A percentile compares a stretch with the other conserved stretches of the same genome.
Conservation (phyloP, 1,140 invertebrate genomes). For the Papilio polyxenes region DNA sequence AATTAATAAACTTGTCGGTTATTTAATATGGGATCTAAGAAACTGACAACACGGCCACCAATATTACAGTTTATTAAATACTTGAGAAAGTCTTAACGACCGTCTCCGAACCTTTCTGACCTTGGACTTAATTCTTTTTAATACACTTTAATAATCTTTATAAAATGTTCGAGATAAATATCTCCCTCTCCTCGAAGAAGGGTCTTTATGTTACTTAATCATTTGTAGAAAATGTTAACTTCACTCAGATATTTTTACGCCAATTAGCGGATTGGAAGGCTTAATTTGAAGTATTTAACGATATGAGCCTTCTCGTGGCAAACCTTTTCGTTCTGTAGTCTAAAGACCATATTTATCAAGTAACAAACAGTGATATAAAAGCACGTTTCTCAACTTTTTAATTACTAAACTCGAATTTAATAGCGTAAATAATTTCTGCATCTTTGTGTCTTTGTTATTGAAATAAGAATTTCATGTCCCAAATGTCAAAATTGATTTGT, state of each 20-base stretch:
- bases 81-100: background rate
- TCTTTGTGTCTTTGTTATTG: no score
- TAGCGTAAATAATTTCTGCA: no score
- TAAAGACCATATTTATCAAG: background rate
- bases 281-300: background rate
- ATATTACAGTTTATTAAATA: background rate
- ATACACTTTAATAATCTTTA: no score
- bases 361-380: no score
- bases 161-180: no score
- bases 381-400: no score
- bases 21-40: conserved; percentile 26
- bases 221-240: background rate
- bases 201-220: no score
- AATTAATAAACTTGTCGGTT: conserved; percentile 27
- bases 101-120: background rate
- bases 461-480: no score
- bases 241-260: background rate
- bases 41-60: background rate
- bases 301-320: background rate
- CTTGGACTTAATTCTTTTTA: background rate
- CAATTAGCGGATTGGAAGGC: background rate
- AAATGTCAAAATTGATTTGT: no score
- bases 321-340: background rate
- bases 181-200: no score
- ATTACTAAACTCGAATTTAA: no score